Evolutionary conservation across 2,113 vertebrate genomes (phyloP).

Genomic region (Anoura caudifer): DNA sequence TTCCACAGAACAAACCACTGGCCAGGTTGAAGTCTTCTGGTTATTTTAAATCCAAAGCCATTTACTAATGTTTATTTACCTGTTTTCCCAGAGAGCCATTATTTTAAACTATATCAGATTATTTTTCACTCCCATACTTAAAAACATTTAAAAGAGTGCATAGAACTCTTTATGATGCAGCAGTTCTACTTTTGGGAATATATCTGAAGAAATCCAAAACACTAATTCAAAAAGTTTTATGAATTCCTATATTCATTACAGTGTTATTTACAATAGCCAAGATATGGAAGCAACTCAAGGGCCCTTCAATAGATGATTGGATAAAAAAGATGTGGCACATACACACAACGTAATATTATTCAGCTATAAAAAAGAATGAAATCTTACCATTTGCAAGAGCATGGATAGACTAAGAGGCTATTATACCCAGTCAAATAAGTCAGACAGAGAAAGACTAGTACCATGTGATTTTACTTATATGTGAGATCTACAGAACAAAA

Average conservation of each 20-base stretch:
- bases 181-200: background rate
- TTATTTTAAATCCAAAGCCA: background rate
- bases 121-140: background rate
- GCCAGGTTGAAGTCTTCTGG: background rate
- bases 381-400: no score
- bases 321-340: background rate
- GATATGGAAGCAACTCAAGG: no score
- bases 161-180: background rate
- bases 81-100: background rate
- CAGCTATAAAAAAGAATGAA: no score
- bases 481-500: background rate
- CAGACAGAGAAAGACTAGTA: no score
- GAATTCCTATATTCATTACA: background rate
- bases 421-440: no score
- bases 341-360: no score
- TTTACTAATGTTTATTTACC: background rate
- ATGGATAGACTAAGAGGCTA: no score
- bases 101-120: background rate
- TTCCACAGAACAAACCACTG: background rate
- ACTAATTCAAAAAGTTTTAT: background rate
- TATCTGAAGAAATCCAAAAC: background rate
- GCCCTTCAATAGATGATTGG: background rate
- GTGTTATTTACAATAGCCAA: no score
- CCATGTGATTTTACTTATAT: no score
- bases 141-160: background rate